A percentile compares a stretch with the other conserved stretches of the same genome.
Evolutionary conservation across 2,888 invertebrate genomes (phyloP).

Genomic region (Eilema depressum): DNA sequence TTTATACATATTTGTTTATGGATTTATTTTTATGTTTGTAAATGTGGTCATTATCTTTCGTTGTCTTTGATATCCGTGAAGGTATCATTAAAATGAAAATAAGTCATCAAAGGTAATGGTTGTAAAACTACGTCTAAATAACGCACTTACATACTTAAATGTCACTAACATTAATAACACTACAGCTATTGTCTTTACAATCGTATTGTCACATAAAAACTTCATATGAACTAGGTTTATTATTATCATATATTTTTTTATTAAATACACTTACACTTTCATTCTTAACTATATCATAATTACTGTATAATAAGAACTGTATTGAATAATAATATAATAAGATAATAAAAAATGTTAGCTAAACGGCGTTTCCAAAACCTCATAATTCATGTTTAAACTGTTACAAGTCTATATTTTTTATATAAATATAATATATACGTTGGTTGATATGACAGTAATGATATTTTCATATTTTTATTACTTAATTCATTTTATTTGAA

Average conservation of each 20-base stretch:
- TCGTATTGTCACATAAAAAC: slow-evolving; percentile 69
- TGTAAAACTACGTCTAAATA: slow-evolving; percentile 6
- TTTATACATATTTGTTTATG: neutral
- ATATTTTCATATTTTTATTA: slow-evolving; percentile 58
- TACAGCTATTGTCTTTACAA: slow-evolving; percentile 70
- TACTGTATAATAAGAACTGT: slow-evolving; percentile 45
- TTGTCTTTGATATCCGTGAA: slow-evolving; percentile 35
- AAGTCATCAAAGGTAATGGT: neutral
- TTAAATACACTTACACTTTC: slow-evolving; percentile 38
- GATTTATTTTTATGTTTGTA: neutral
- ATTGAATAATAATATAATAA: slow-evolving; percentile 48
- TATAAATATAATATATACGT: slow-evolving; percentile 41
- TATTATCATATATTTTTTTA: slow-evolving; percentile 40
- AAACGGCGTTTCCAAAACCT: slow-evolving; percentile 39
- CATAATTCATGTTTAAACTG: slow-evolving; percentile 29
- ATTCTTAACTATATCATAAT: slow-evolving; percentile 34
- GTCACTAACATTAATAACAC: slow-evolving; percentile 49
- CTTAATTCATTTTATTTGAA: slow-evolving; percentile 27
- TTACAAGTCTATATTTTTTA: slow-evolving; percentile 39
- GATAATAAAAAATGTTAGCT: slow-evolving; percentile 44
- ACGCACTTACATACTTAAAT: slow-evolving; percentile 30
- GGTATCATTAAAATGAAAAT: slow-evolving; percentile 12
- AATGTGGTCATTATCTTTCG: slow-evolving; percentile 27
- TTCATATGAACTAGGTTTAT: slow-evolving; percentile 43
- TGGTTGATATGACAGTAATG: slow-evolving; percentile 73